A percentile compares a stretch with the other conserved stretches of the same genome.
Conservation (phyloP, 2,797 vertebrate species). For the Ciconia nigra region DNA sequence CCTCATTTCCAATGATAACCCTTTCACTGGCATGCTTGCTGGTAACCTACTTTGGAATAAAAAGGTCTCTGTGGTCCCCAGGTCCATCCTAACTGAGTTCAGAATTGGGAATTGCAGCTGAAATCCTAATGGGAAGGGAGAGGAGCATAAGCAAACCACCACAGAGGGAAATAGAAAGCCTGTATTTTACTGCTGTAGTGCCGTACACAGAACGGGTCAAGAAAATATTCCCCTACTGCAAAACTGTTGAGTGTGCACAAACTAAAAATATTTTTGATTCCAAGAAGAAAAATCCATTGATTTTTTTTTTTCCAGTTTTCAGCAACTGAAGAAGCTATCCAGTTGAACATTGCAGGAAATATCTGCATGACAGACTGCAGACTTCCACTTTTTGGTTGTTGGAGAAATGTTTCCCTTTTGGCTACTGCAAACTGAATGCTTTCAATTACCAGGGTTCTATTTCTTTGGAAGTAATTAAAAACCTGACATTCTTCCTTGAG, state of each 20-base stretch:
- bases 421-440: neutral
- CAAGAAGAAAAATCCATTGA: neutral
- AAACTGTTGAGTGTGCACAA: neutral
- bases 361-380: neutral
- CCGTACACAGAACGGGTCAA: neutral
- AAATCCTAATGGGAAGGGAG: neutral
- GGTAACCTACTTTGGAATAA: neutral
- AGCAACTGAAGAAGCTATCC: neutral
- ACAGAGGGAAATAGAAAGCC: neutral
- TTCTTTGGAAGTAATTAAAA: constrained; percentile 28
- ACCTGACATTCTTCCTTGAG: neutral
- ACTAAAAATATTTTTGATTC: neutral
- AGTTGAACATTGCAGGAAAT: neutral
- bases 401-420: neutral
- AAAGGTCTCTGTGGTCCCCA: neutral
- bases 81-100: neutral
- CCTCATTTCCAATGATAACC: neutral
- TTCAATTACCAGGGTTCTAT: neutral
- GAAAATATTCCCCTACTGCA: neutral
- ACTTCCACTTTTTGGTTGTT: neutral
- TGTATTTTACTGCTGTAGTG: neutral
- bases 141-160: neutral
- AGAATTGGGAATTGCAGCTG: neutral
- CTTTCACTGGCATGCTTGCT: neutral
- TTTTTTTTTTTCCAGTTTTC: neutral